phyloP scores from a whole-genome alignment of 2,797 vertebrate species.

The Acanthiza pusilla region DNA sequence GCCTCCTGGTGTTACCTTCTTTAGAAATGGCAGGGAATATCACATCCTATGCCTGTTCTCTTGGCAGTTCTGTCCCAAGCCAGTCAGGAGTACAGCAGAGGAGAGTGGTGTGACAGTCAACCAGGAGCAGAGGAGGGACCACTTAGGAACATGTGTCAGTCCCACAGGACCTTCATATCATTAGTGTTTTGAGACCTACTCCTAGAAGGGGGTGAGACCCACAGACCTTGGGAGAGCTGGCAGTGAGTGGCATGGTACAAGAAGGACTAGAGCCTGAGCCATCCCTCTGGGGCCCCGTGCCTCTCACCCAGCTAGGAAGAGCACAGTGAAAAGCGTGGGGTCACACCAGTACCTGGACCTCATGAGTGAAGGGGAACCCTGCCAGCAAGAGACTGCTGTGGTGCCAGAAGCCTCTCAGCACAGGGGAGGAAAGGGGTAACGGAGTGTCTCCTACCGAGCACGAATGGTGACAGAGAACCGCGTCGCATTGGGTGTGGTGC shows the following conservation, averaged over 20 bases:
- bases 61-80: neutral
- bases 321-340: neutral
- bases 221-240: neutral
- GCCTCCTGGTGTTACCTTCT: neutral
- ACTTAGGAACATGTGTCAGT: neutral
- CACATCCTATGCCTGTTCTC: neutral
- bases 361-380: neutral
- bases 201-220: neutral
- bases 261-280: neutral
- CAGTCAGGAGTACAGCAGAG: neutral
- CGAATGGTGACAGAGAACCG: constrained; percentile 26
- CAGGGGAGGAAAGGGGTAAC: neutral
- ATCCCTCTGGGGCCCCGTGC: neutral
- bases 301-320: neutral
- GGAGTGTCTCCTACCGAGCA: constrained; percentile 9
- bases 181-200: neutral
- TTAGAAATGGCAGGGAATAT: neutral
- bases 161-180: neutral
- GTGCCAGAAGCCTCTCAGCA: neutral
- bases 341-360: neutral
- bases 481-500: neutral
- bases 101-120: neutral
- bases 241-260: neutral
- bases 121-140: neutral
- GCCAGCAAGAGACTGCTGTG: neutral